phyloP scores from a whole-genome alignment of 2,797 vertebrate genomes.

The Hydrocynus forskahlii region DNA sequence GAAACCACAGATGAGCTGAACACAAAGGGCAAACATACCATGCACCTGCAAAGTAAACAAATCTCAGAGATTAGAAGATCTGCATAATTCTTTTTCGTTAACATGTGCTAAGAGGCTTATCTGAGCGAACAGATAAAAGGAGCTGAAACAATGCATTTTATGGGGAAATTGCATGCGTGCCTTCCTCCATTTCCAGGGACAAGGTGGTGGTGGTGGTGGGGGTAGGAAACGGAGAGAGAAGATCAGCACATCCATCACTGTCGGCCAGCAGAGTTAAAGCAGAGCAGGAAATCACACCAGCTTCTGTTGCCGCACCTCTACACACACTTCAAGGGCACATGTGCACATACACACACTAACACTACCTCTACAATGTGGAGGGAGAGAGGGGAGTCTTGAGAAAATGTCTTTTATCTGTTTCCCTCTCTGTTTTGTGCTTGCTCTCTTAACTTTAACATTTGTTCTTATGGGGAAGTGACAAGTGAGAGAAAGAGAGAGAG shows the following conservation, averaged over 20 bases:
- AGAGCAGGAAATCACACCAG: slow-evolving; percentile 58
- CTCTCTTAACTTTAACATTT: slow-evolving; percentile 1
- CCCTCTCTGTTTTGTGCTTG: not conserved
- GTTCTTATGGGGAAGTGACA: not conserved
- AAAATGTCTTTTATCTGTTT: slow-evolving; percentile 20
- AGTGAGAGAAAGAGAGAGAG: not conserved
- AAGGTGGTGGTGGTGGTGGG: not conserved
- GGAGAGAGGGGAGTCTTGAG: slow-evolving; percentile 16
- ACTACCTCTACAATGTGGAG: slow-evolving; percentile 14
- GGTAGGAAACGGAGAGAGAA: slow-evolving; percentile 46
- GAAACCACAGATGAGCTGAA: slow-evolving; percentile 20
- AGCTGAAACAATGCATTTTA: slow-evolving; percentile 53
- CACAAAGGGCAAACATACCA: not conserved
- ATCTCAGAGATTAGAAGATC: slow-evolving; percentile 55
- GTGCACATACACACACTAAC: not conserved
- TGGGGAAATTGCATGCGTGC: slow-evolving; percentile 33
- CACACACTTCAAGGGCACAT: slow-evolving; percentile 69
- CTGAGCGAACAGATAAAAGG: slow-evolving; percentile 43
- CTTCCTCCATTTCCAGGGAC: slow-evolving; percentile 22
- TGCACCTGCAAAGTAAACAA: slow-evolving; percentile 55
- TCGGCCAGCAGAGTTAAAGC: slow-evolving; percentile 61
- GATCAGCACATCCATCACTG: slow-evolving; percentile 73
- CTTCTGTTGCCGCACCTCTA: slow-evolving; percentile 48
- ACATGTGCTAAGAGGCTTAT: slow-evolving; percentile 52
- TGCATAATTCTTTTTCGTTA: slow-evolving; percentile 54